These are phyloP conservation scores for Platichthys stellatus DNA, from an alignment of 2,113 vertebrate genomes.

Conservation along the genomic window DNA sequence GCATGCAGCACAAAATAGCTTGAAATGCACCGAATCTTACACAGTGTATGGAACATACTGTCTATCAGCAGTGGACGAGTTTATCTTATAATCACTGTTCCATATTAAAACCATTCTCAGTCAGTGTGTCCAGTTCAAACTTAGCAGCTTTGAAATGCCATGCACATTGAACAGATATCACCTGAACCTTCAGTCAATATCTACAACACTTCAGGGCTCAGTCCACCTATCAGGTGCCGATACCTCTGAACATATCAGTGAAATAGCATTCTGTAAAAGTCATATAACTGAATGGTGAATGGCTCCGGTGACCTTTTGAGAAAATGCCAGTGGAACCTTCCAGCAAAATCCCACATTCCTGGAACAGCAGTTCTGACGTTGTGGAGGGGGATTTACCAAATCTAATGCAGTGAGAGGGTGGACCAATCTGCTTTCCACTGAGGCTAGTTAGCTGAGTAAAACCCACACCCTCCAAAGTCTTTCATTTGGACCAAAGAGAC, in stretches of 20 bases:
- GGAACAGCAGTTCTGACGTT: conserved; percentile 57
- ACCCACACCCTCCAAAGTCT: conserved; percentile 4
- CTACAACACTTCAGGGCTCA: conserved; percentile 31
- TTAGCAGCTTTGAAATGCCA: conserved; percentile 32
- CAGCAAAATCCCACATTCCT: conserved; percentile 58
- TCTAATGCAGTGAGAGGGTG: conserved; percentile 34
- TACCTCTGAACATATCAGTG: conserved; percentile 43
- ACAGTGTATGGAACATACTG: neutral
- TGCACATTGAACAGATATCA: neutral
- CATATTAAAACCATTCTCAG: neutral
- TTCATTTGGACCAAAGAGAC: conserved; percentile 14
- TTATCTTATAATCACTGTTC: neutral
- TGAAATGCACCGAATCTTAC: neutral
- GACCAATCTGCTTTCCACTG: conserved; percentile 35
- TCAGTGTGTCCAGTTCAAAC: neutral
- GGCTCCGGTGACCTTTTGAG: conserved; percentile 67
- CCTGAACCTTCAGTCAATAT: conserved; percentile 44
- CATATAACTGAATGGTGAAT: conserved; percentile 36
- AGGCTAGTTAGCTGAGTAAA: conserved; percentile 19
- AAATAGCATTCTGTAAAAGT: conserved; percentile 42
- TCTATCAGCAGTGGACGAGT: neutral
- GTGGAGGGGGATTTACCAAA: conserved; percentile 53
- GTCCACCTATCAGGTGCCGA: conserved; percentile 37
- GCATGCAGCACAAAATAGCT: neutral
- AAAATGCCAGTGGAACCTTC: conserved; percentile 69